These are phyloP conservation scores for Ectropis grisescens DNA, from an alignment of 1,140 invertebrate genomes.

Conservation along the genomic window DNA sequence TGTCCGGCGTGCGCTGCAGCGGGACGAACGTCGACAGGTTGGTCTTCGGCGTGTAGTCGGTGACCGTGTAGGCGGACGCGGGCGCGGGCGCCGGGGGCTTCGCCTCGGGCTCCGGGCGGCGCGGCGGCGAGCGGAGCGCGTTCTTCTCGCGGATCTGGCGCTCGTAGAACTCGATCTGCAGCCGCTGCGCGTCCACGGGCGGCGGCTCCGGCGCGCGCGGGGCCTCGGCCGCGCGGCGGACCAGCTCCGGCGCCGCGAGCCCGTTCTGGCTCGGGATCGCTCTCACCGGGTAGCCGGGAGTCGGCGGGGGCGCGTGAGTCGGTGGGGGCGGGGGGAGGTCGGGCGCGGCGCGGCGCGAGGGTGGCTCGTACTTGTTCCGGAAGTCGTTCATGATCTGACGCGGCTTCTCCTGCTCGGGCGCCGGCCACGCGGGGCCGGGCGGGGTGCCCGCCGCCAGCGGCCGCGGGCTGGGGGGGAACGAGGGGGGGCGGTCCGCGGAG, in stretches of 20 bases:
- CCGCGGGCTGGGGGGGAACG: slow-evolving; percentile 27
- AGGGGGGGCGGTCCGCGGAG: slow-evolving; percentile 19
- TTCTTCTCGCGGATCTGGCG: slow-evolving; percentile 56
- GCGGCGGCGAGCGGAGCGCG: too few relatives aligned
- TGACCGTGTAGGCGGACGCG: slow-evolving; percentile 41
- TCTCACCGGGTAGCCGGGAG: slow-evolving; percentile 35
- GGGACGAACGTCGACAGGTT: slow-evolving; percentile 52
- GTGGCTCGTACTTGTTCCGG: slow-evolving; percentile 18
- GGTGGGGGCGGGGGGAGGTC: slow-evolving; percentile 28
- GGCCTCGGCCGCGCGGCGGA: slow-evolving; percentile 46
- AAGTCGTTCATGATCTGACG: slow-evolving; percentile 22
- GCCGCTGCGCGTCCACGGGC: slow-evolving; percentile 45
- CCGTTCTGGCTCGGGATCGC: slow-evolving; percentile 51
- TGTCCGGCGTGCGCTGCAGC: slow-evolving; percentile 64
- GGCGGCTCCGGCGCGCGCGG: slow-evolving; percentile 12
- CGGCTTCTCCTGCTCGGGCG: slow-evolving; percentile 31
- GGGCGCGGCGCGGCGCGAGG: slow-evolving; percentile 12
- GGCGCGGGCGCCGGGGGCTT: slow-evolving; percentile 22
- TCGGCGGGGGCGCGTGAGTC: slow-evolving; percentile 41
- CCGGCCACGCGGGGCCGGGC: slow-evolving; percentile 28
- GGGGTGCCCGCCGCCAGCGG: slow-evolving; percentile 21
- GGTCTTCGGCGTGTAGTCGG: slow-evolving; percentile 52
- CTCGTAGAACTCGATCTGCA: slow-evolving; percentile 68
- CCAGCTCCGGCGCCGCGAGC: slow-evolving; percentile 55
- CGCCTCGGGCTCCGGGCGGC: slow-evolving; percentile 23